Base-by-base conservation (phyloP, 2,113 vertebrate species). In the Climacteris rufus region DNA sequence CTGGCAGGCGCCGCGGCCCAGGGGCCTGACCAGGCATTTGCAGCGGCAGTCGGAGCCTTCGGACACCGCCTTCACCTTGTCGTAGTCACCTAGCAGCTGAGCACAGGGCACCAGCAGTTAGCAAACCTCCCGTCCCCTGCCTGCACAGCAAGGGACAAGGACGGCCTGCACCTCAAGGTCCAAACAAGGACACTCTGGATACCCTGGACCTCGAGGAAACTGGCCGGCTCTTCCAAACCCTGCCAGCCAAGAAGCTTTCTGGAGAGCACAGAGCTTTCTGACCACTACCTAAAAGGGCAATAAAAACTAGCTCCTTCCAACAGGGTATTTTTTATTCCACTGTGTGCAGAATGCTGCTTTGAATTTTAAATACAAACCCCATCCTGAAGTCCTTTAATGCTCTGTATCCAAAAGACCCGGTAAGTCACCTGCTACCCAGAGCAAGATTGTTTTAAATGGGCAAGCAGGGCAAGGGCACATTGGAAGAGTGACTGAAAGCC, bases 41-140 rank as follows among this genome's bases (percentile, higher is more conserved):
- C 99, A 97, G 14, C 88, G 97, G 96, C 98, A 99, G 98, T 99
- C 97, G 15, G 99, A 98, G 97, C 99, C 99, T 97, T 99, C 99
- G 4, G 99, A 99, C 94, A 99, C 98, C 1, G 99, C 99, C 98
- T 99, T 99, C 97, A 99, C 99, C 98, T 99, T 99, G 98, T 99
- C 99, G 94, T 99, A 99, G 98, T 99, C 99, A 96, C 98, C 99
- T 98, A 99, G 97, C 94, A 99, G 96, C 99, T 99, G 97, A 94
- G 97, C 97, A 93, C 64, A 89, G 61, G 56, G 2, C 87, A 69
- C 14, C 20, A 0, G 33, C 30, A 7, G 57, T 96, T 10, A 96
- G 72, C 44, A 49, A 49, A 23, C 5, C 4, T 28, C 63, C 30
- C 0, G 0, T 21, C 69, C 35, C 52, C 37, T 22, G 53, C 64